A percentile compares a stretch with the other conserved stretches of the same genome.
Evolutionary conservation across 2,113 vertebrate species (phyloP).

Genomic region (Hassar affinis): DNA sequence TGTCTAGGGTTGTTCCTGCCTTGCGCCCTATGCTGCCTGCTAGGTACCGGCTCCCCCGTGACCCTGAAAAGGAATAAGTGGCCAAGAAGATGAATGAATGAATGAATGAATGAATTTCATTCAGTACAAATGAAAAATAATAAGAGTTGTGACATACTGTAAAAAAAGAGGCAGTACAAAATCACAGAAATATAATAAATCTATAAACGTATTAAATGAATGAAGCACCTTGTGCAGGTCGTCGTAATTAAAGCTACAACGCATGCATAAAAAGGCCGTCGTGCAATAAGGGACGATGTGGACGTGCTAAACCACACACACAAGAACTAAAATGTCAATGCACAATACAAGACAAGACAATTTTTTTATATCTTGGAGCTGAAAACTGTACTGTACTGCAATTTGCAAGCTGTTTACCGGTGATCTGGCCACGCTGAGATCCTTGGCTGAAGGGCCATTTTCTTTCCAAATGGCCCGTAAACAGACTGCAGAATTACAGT

Average conservation of each 20-base stretch:
- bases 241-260: neutral
- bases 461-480: slow-evolving; percentile 21
- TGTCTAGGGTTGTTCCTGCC: no score
- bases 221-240: neutral
- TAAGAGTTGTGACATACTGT: neutral
- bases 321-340: neutral
- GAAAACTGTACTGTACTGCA: neutral
- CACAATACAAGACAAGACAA: neutral
- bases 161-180: neutral
- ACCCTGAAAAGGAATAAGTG: no score
- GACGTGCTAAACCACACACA: neutral
- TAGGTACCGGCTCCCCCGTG: no score
- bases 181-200: neutral
- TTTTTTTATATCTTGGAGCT: neutral
- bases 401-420: slow-evolving; percentile 19
- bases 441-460: neutral
- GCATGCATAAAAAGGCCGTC: neutral
- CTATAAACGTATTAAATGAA: neutral
- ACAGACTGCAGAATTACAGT: slow-evolving; percentile 39
- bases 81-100: no score
- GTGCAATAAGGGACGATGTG: no score
- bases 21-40: no score
- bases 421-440: neutral
- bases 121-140: neutral
- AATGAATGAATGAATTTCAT: no score